Evolutionary conservation across 2,797 vertebrate genomes (phyloP), one percentile per base, ranked within the genome.

Genomic region (Salmo trutta): DNA sequence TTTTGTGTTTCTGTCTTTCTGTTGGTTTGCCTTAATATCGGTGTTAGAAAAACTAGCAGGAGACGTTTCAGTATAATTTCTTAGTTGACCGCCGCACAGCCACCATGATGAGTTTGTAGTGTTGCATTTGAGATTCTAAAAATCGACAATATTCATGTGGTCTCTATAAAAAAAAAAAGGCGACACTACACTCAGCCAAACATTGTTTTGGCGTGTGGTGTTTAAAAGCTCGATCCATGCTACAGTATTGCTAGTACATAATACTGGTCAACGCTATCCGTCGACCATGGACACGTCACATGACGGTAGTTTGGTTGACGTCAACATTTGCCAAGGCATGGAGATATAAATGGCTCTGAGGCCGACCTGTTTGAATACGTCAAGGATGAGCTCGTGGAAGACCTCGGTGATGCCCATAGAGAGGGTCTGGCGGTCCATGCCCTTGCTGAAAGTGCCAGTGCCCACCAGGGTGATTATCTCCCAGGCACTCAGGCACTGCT

Each of bases 331-430:
- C n/a, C 41, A 47, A 47, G 10, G 10, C 10, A 47, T 47, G 41
- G 41, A 47, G 41, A 47, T 47, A 12, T 47, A 47, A 47, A 47
- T 14, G 21, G 59, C 21, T 64, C 21, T 24, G n/a, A 64, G 59
- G 10, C 91, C 90, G 87, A 99, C 98, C 96, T 99, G 97, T 84
- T 99, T 99, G 77, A 99, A 92, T 24, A 99, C 93, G 56, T 99
- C 97, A 82, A 99, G 88, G 81, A 99, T 97, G 59, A 99, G 96
- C 88, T 99, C 97, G 82, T 94, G 96, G 79, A 98, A 98, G 82
- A 99, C 96, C 86, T 99, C 98, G 36, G 67, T 95, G 89, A 99
- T 94, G 74, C 95, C 98, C 98, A 99, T 98, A 75, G 97, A 96
- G 52, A 99, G 94, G 0, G 96, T 96, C 92, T 97, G 96, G 7